phyloP scores from a whole-genome alignment of 2,888 invertebrate species.

The Pogonocherus hispidulus region DNA sequence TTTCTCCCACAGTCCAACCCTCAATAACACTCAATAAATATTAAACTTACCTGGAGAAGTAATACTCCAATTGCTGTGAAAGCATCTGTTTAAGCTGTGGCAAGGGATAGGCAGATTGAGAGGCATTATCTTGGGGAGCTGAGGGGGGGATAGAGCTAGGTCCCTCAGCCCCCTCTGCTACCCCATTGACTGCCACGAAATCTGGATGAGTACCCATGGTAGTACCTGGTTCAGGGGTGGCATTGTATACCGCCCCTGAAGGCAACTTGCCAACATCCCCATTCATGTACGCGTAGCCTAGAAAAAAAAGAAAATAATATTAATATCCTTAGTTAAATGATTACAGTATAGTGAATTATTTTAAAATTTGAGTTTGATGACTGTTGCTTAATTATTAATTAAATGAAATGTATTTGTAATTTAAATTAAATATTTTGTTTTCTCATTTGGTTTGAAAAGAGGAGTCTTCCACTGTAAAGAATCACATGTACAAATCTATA shows the following conservation, averaged over 20 bases:
- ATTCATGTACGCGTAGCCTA: constrained; percentile 86
- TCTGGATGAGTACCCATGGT: constrained; percentile 53
- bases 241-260: constrained; percentile 79
- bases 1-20: too few relatives aligned
- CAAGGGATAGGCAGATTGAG: constrained; percentile 73
- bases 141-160: constrained; percentile 68
- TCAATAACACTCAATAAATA: too few relatives aligned
- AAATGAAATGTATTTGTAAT: too few relatives aligned
- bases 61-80: constrained; percentile 88
- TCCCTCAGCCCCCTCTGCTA: constrained; percentile 67
- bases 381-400: too few relatives aligned
- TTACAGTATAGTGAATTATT: too few relatives aligned
- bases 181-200: constrained; percentile 63
- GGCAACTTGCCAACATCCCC: constrained; percentile 85
- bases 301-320: constrained; percentile 51
- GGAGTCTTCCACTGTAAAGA: too few relatives aligned
- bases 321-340: too few relatives aligned
- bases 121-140: constrained; percentile 69
- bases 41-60: constrained; percentile 82
- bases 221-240: constrained; percentile 73
- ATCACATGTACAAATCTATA: too few relatives aligned
- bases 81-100: constrained; percentile 85
- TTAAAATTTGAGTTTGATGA: too few relatives aligned
- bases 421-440: too few relatives aligned
- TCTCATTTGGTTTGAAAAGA: too few relatives aligned